phyloP scores from a whole-genome alignment of 1,140 invertebrate genomes.

The Macrobrachium nipponense region DNA sequence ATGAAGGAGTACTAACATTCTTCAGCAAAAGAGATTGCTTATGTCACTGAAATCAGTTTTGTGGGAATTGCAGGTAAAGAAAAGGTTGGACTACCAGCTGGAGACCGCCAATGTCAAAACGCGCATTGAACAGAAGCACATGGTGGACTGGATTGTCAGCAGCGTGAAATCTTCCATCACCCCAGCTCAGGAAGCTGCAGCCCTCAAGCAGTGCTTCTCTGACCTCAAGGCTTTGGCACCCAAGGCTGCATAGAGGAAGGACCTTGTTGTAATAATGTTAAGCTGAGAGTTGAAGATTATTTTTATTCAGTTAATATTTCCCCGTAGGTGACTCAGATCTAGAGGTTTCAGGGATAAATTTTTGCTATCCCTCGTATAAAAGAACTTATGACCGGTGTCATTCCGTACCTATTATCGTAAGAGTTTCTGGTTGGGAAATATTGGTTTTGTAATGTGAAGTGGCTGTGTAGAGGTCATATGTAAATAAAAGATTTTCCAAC shows the following conservation, averaged over 20 bases:
- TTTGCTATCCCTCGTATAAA: too few relatives aligned
- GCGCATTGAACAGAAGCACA: conserved; percentile 88
- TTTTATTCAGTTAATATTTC: too few relatives aligned
- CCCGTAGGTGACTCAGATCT: too few relatives aligned
- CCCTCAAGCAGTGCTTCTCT: conserved; percentile 87
- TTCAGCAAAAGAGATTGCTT: background rate
- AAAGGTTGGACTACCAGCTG: conserved; percentile 90
- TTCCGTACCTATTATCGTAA: too few relatives aligned
- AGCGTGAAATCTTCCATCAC: conserved; percentile 89
- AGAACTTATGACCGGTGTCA: too few relatives aligned
- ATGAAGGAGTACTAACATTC: background rate
- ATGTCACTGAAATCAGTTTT: background rate
- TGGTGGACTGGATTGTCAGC: conserved; percentile 92
- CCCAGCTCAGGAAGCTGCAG: conserved; percentile 91
- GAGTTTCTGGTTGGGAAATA: too few relatives aligned
- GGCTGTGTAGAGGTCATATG: too few relatives aligned
- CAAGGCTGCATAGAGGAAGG: conserved; percentile 42
- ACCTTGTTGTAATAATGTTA: too few relatives aligned
- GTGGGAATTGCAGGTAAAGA: conserved; percentile 76
- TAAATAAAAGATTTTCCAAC: too few relatives aligned
- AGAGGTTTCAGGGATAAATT: too few relatives aligned
- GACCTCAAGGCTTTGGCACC: conserved; percentile 83
- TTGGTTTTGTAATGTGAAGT: too few relatives aligned
- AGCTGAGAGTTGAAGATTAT: too few relatives aligned
- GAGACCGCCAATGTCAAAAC: conserved; percentile 83